Percentiles rank a stretch among this genome's conserved stretches.
Evolutionary conservation across 2,113 vertebrate species (phyloP).

Genomic region (Psittacara wagleri): DNA sequence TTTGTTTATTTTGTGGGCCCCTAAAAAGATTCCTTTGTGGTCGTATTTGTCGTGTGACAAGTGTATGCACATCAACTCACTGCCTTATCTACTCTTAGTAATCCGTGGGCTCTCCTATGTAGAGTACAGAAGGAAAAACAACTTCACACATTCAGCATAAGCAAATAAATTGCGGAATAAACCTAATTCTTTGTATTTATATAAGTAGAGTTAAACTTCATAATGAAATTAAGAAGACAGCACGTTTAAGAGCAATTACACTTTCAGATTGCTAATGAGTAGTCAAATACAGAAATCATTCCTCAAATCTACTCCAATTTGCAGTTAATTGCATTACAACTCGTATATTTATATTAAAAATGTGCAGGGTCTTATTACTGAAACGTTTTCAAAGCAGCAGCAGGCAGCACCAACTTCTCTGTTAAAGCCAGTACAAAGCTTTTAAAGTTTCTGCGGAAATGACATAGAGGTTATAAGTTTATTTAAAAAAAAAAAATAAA

Average conservation of each 20-base stretch:
- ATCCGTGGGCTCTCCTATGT: background rate
- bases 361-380: background rate
- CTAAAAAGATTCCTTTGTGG: background rate
- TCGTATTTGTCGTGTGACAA: fast-evolving
- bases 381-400: background rate
- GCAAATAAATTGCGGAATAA: background rate
- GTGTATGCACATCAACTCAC: background rate
- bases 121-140: background rate
- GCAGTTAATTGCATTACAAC: conserved; percentile 14
- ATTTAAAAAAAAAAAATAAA: background rate
- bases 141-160: background rate
- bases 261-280: conserved; percentile 30
- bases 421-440: background rate
- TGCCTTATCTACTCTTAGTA: background rate
- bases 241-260: conserved; percentile 20
- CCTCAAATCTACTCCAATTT: conserved; percentile 1
- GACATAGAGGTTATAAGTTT: background rate
- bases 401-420: background rate
- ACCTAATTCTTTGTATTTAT: background rate
- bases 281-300: conserved; percentile 1
- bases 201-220: background rate
- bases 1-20: background rate
- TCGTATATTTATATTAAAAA: conserved; percentile 30
- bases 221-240: conserved; percentile 22
- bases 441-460: background rate